Evolutionary conservation across 2,797 vertebrate species (phyloP), one percentile per base, ranked within the genome.

Genomic region (Sternarchorhynchus goeldii): DNA sequence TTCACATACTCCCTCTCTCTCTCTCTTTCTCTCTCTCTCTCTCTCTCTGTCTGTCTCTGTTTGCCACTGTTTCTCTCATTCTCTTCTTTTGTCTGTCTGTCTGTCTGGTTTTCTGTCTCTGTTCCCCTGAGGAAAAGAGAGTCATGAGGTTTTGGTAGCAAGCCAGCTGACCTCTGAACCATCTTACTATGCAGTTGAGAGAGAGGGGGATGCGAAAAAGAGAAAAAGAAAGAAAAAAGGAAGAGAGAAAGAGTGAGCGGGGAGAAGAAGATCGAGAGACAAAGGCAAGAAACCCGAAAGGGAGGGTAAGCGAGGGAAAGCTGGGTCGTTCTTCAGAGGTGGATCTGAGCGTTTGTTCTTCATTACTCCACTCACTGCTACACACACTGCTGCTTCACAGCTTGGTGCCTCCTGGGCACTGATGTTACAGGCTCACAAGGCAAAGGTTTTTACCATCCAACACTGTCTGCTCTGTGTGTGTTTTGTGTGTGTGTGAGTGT

Each of bases 131-230:
- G 63, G 41, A 29, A 69, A 34, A 77, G 65, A 58, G 45, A 72
- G 81, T 78, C 77, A 84, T 3, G 56, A 70, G 78, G 65, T 60
- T 67, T 66, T 87, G 81, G 72, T 67, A 68, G 69, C 31, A 63
- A 75, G 83, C 85, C 83, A 86, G 21, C 39, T 83, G 79, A 83
- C 82, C 84, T 66, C 64, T 31, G 34, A 58, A 81, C 72, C 81
- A 78, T 82, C 78, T 73, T 75, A 39, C 73, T 59, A 74, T 41
- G 67, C 55, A 25, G 17, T 41, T 14, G 56, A 56, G 41, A 70
- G 64, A 50, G 74, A 56, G 71, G 67, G 53, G 16, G 73, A 79
- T 55, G 50, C 16, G 66, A 59, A 73, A 58, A 59, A 7, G 50
- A 29, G 18, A 41, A 34, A 12, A 31, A 62, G 29, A 12, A 60